Evolutionary conservation across 1,140 invertebrate species (phyloP).

Genomic region (Sinonovacula constricta): DNA sequence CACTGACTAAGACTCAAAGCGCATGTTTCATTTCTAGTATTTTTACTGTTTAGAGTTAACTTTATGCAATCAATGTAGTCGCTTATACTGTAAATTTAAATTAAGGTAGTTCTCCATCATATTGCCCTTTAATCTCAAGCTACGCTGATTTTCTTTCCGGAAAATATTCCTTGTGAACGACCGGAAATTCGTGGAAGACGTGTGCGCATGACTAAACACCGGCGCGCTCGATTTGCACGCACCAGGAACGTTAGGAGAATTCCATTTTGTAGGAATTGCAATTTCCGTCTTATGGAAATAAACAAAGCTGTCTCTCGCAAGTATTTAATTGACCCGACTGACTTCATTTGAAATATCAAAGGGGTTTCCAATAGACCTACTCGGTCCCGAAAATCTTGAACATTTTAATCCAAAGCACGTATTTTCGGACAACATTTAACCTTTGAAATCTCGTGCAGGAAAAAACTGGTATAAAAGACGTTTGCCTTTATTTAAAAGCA

Average conservation of each 20-base stretch:
- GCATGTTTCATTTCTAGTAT: too few species aligned
- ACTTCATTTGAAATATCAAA: slow-evolving; percentile 3
- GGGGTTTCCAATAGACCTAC: background rate
- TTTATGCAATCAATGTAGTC: too few species aligned
- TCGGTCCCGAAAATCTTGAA: background rate
- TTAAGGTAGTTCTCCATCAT: too few species aligned
- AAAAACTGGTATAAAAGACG: slow-evolving; percentile 6
- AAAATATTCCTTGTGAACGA: too few species aligned
- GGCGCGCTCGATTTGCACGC: slow-evolving; percentile 12
- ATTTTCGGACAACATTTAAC: background rate
- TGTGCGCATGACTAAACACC: slow-evolving; percentile 15
- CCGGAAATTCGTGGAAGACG: slow-evolving; percentile 5
- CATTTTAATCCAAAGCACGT: background rate
- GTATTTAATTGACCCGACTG: background rate
- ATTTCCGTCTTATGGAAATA: slow-evolving; percentile 31
- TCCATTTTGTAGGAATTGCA: slow-evolving; percentile 7
- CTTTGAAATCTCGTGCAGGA: slow-evolving; percentile 10
- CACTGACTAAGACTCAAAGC: too few species aligned
- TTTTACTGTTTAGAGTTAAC: too few species aligned
- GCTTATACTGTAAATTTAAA: too few species aligned
- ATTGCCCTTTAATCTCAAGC: too few species aligned
- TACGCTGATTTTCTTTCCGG: too few species aligned
- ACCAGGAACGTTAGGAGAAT: background rate
- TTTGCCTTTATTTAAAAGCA: slow-evolving; percentile 5
- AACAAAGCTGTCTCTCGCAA: slow-evolving; percentile 3